Evolutionary conservation across 2,888 invertebrate species (phyloP).

Genomic region (Diogma glabrata): DNA sequence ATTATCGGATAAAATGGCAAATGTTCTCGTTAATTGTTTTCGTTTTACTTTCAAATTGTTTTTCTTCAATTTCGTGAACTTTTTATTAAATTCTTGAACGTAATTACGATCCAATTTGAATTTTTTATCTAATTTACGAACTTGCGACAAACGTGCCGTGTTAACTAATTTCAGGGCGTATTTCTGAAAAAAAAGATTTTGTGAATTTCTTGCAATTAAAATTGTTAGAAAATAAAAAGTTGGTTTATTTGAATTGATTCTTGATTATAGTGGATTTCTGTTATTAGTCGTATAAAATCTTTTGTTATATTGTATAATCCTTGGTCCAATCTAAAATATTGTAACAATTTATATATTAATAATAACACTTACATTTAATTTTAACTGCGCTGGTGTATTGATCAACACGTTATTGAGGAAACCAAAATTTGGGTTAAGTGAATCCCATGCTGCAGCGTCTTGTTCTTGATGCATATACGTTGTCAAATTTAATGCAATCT

Average conservation of each 20-base stretch:
- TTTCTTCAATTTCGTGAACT: background rate
- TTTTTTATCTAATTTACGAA: background rate
- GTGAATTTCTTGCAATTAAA: background rate
- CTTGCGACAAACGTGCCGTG: too few relatives aligned
- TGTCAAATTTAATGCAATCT: background rate
- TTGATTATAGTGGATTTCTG: too few relatives aligned
- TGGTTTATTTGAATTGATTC: too few relatives aligned
- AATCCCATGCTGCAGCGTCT: background rate
- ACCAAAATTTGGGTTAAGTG: background rate
- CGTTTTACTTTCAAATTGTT: background rate
- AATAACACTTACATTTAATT: background rate
- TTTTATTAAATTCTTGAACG: background rate
- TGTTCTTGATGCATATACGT: conserved; percentile 1
- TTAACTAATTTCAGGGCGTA: too few relatives aligned
- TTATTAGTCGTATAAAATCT: too few relatives aligned
- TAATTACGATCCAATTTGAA: background rate
- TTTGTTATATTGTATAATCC: too few relatives aligned
- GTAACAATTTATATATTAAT: background rate
- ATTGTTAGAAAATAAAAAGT: background rate
- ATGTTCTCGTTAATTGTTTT: background rate
- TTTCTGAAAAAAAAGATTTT: too few relatives aligned
- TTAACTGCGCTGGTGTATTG: background rate
- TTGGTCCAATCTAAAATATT: background rate
- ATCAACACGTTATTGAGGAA: background rate
- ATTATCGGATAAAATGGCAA: conserved; percentile 1